These are phyloP conservation scores for Casuarius casuarius DNA, from an alignment of 2,113 vertebrate species.

Conservation along the genomic window DNA sequence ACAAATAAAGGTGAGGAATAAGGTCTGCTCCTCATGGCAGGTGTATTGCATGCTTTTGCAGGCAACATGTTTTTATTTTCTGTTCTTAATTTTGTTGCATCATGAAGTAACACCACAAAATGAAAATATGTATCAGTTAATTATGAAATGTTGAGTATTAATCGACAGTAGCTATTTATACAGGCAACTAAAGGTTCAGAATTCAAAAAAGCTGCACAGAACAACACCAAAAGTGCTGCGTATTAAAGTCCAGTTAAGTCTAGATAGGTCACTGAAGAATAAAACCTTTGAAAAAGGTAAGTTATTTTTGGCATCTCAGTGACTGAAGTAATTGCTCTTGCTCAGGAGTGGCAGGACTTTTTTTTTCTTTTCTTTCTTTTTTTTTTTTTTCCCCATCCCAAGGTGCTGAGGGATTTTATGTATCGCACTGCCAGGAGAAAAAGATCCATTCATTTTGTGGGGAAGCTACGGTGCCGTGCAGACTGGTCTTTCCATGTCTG, in stretches of 20 bases:
- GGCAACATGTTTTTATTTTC: background rate
- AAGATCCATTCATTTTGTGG: background rate
- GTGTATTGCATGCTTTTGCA: background rate
- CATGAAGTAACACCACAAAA: background rate
- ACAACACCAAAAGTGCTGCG: background rate
- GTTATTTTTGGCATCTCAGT: background rate
- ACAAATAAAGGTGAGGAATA: background rate
- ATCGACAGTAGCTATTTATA: background rate
- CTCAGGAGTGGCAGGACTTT: background rate
- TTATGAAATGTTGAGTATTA: background rate
- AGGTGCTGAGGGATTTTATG: background rate
- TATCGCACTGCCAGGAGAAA: background rate
- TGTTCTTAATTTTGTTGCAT: background rate
- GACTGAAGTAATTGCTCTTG: background rate
- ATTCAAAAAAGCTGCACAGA: background rate
- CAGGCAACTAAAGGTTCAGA: background rate
- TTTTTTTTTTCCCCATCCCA: fast-evolving
- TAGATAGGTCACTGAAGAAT: background rate
- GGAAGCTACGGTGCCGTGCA: background rate
- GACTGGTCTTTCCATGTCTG: background rate
- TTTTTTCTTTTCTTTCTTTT: background rate
- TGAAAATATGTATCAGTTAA: background rate
- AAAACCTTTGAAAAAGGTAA: background rate
- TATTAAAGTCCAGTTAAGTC: background rate
- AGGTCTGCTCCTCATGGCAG: background rate